phyloP scores from a whole-genome alignment of 2,888 invertebrate genomes.

The Yponomeuta malinellus region DNA sequence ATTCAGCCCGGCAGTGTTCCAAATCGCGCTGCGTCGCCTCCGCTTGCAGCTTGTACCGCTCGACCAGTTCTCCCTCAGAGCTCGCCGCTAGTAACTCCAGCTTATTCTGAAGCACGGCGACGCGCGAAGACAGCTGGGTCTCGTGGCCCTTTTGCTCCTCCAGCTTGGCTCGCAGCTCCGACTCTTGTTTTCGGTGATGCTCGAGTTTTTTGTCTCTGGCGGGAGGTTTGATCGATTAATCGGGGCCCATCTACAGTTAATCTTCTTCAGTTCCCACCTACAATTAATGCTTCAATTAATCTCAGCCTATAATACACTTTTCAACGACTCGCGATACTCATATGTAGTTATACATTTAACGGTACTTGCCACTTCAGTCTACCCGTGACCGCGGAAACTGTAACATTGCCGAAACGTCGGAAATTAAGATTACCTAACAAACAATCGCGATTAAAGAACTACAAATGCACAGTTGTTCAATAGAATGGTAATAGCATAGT shows the following conservation, averaged over 20 bases:
- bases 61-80: constrained; percentile 46
- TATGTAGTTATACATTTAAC: too few relatives aligned
- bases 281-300: neutral
- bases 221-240: neutral
- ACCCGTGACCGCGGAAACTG: too few relatives aligned
- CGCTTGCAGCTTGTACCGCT: constrained; percentile 50
- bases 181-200: constrained; percentile 56
- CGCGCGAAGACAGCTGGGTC: constrained; percentile 54
- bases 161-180: constrained; percentile 48
- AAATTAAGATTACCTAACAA: too few relatives aligned
- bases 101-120: constrained; percentile 58
- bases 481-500: too few relatives aligned
- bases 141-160: constrained; percentile 62
- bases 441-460: too few relatives aligned
- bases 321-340: too few relatives aligned
- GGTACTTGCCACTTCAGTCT: too few relatives aligned
- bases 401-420: too few relatives aligned
- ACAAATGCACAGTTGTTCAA: too few relatives aligned
- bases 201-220: constrained; percentile 59
- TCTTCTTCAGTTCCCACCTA: too few relatives aligned
- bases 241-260: neutral
- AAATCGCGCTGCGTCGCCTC: constrained; percentile 50
- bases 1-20: constrained; percentile 48
- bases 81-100: constrained; percentile 47
- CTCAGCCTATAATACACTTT: neutral